These are phyloP conservation scores for Adelphocoris suturalis DNA, from an alignment of 2,888 invertebrate species.

Conservation along the genomic window DNA sequence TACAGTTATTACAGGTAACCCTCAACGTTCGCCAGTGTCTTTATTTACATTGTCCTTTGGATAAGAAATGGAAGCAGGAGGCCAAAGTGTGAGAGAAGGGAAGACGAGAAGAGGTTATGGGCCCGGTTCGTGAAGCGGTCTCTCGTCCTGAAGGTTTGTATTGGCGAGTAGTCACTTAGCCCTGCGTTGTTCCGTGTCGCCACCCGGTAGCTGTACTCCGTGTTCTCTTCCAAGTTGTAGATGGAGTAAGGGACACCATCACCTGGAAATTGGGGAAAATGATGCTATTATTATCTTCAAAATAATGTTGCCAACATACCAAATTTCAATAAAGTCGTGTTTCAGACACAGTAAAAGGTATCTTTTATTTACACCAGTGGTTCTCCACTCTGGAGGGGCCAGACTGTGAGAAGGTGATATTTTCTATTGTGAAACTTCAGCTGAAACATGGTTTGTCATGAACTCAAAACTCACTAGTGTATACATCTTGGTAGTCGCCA, in stretches of 20 bases:
- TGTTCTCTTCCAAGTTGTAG: slow-evolving; percentile 79
- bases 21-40: not conserved
- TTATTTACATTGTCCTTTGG: slow-evolving; percentile 31
- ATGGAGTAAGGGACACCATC: slow-evolving; percentile 79
- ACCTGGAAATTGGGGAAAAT: slow-evolving; percentile 41
- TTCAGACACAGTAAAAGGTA: too few relatives aligned
- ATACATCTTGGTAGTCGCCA: slow-evolving; percentile 75
- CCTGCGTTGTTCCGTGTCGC: slow-evolving; percentile 82
- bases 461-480: not conserved
- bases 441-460: too few relatives aligned
- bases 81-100: not conserved
- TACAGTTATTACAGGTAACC: not conserved
- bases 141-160: slow-evolving; percentile 70
- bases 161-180: slow-evolving; percentile 78
- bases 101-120: not conserved
- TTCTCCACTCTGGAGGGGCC: too few relatives aligned
- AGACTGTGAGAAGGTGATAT: too few relatives aligned
- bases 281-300: not conserved
- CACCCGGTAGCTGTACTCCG: slow-evolving; percentile 81
- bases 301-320: not conserved
- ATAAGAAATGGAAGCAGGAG: slow-evolving; percentile 2
- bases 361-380: too few relatives aligned
- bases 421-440: too few relatives aligned
- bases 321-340: too few relatives aligned
- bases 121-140: not conserved